Evolutionary conservation across 2,113 vertebrate species (phyloP).

Genomic region (Chaetodon trifascialis): DNA sequence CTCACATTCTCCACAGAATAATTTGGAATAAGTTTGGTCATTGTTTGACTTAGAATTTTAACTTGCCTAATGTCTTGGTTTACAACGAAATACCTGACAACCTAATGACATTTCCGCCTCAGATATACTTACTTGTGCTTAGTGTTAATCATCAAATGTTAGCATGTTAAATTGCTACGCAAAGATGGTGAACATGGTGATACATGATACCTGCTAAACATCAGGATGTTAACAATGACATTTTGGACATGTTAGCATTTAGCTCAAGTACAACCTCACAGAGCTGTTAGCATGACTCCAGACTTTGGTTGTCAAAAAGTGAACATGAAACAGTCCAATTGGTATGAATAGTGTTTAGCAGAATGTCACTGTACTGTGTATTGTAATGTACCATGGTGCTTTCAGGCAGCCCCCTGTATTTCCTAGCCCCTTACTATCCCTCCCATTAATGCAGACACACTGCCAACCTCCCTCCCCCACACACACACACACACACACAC

Average conservation of each 20-base stretch:
- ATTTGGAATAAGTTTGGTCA: background rate
- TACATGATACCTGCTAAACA: background rate
- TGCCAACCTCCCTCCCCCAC: background rate
- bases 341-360: background rate
- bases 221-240: background rate
- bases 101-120: background rate
- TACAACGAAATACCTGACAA: background rate
- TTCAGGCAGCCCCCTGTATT: background rate
- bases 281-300: background rate
- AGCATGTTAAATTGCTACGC: background rate
- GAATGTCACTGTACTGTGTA: background rate
- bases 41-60: background rate
- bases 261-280: background rate
- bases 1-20: background rate
- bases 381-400: background rate
- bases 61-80: background rate
- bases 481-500: slow-evolving; percentile 12
- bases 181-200: background rate
- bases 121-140: background rate
- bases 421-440: background rate
- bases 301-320: background rate
- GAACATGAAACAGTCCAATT: background rate
- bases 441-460: slow-evolving; percentile 17
- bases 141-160: no score
- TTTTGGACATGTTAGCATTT: background rate